Evolutionary conservation across 2,888 invertebrate genomes (phyloP).

Genomic region (Malacosoma neustria): DNA sequence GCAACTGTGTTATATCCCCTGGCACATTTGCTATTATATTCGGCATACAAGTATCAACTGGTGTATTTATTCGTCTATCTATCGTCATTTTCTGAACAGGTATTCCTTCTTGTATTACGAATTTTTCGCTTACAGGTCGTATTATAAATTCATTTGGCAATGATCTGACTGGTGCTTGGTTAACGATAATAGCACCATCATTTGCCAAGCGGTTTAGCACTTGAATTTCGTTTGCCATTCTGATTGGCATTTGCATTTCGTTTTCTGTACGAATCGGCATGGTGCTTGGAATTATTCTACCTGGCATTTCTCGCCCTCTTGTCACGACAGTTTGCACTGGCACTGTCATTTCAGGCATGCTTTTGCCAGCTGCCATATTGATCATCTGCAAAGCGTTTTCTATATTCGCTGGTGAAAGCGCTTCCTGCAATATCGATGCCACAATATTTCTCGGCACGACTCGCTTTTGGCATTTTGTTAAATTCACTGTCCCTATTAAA

Average conservation of each 20-base stretch:
- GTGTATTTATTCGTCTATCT: not conserved
- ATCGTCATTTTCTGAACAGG: not conserved
- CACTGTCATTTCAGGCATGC: conserved; percentile 1
- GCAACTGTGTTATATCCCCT: not conserved
- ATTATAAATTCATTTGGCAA: not conserved
- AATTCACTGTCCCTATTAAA: conserved; percentile 5
- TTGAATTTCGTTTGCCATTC: not conserved
- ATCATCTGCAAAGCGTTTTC: conserved; percentile 22
- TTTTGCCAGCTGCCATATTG: conserved; percentile 8
- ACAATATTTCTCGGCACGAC: conserved; percentile 12
- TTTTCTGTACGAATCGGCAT: not conserved
- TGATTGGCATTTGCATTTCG: not conserved
- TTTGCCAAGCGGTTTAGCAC: conserved; percentile 1
- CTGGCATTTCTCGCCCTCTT: conserved; percentile 2
- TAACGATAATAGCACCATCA: conserved; percentile 1
- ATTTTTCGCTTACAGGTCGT: not conserved
- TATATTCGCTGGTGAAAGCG: conserved; percentile 24
- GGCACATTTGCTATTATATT: not conserved
- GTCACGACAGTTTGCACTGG: conserved; percentile 3
- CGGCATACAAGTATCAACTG: not conserved
- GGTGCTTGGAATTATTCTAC: not conserved
- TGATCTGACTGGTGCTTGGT: not conserved
- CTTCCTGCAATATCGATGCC: conserved; percentile 21
- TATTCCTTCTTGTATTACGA: not conserved
- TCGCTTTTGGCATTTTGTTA: conserved; percentile 10